phyloP scores from a whole-genome alignment of 2,888 invertebrate genomes.

The Podotricha telesiphe region DNA sequence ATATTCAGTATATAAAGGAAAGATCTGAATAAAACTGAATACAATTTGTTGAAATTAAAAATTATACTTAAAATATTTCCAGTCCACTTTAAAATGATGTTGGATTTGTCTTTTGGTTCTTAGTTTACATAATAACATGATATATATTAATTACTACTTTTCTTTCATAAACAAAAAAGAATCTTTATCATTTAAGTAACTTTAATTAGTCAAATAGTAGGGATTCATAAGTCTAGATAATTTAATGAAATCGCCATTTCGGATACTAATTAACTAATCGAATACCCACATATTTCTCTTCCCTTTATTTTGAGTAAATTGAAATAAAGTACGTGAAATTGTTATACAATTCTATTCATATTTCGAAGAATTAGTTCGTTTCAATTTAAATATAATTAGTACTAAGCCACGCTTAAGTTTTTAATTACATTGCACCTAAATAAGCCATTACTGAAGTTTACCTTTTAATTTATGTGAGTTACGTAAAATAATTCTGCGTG shows the following conservation, averaged over 20 bases:
- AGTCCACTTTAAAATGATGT: neutral
- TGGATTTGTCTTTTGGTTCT: neutral
- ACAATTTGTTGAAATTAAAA: neutral
- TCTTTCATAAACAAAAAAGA: too few relatives aligned
- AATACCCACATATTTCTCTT: too few relatives aligned
- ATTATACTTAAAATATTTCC: neutral
- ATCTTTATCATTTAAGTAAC: too few relatives aligned
- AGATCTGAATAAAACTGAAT: neutral
- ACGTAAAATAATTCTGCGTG: conserved; percentile 28
- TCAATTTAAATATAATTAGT: neutral
- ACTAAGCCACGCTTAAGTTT: neutral
- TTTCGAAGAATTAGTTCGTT: neutral
- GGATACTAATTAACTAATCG: too few relatives aligned
- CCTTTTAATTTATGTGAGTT: conserved; percentile 20
- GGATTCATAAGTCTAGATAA: neutral
- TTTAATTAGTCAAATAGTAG: too few relatives aligned
- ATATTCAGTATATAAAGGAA: too few relatives aligned
- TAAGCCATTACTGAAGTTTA: conserved; percentile 12
- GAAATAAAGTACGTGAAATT: neutral
- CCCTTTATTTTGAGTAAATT: too few relatives aligned
- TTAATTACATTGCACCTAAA: neutral
- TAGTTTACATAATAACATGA: neutral
- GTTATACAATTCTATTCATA: neutral
- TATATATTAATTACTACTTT: too few relatives aligned
- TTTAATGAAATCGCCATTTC: neutral